Conservation (phyloP, 2,113 vertebrate genomes). For the Xyliphius kryptos region DNA sequence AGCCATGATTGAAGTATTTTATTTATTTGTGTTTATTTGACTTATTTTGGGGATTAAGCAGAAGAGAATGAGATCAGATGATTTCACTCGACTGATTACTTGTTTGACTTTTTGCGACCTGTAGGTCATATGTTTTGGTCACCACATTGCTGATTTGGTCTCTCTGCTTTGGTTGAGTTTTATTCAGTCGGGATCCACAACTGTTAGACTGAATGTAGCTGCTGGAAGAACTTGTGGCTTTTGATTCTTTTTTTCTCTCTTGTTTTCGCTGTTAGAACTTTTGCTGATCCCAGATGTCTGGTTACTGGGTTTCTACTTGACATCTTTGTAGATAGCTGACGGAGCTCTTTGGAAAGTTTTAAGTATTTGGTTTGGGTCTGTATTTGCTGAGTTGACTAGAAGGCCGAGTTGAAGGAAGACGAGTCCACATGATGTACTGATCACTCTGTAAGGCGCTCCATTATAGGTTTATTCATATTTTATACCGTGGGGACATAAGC, state of each 20-base stretch:
- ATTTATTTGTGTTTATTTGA: no score
- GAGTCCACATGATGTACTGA: not conserved
- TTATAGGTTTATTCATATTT: conserved; percentile 1
- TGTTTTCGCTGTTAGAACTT: not conserved
- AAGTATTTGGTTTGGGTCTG: not conserved
- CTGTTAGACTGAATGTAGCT: not conserved
- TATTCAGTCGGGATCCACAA: not conserved
- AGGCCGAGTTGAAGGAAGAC: not conserved
- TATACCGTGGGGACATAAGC: no score
- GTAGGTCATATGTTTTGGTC: no score
- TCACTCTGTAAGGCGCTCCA: no score
- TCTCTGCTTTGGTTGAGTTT: not conserved
- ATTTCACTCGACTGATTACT: no score
- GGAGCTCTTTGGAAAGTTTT: conserved; percentile 4
- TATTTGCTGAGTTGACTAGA: conserved; percentile 1
- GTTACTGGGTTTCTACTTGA: conserved; percentile 26
- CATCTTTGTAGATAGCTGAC: conserved; percentile 18
- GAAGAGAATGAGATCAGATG: no score
- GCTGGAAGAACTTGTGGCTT: conserved; percentile 20
- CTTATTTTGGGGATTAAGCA: no score
- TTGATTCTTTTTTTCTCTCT: conserved; percentile 6
- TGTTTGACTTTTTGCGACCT: no score
- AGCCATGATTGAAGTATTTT: no score
- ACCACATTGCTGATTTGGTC: no score
- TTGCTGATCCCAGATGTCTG: conserved; percentile 22